Evolutionary conservation across 2,113 vertebrate genomes (phyloP), one percentile per base, ranked within the genome.

Genomic region (Python bivittatus): DNA sequence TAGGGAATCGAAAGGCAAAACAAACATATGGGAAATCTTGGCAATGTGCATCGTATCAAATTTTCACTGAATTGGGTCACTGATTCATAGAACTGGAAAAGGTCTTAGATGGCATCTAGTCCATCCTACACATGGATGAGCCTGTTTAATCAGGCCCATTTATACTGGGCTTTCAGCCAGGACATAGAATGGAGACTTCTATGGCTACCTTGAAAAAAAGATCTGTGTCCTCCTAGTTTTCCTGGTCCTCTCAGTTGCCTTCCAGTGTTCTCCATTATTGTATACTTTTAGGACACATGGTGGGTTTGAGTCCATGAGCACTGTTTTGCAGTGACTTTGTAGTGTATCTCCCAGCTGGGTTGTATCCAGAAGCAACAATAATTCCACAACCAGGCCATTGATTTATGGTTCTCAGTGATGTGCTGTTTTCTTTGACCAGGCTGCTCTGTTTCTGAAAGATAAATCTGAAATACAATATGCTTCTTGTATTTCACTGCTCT

Each of bases 1-100:
- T 57, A 90, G 56, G 90, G 93, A 91, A 92, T 93, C 61, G 86
- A 88, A 72, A 92, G 93, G 90, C 91, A 95, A 89, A 86, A 93
- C 93, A n/a, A 88, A 72, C 92, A 91, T 86, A 29, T 17, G 9
- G 12, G 92, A 91, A 88, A 92, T 6, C 38, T 88, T 53, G 68
- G n/a, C 2, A 15, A 79, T 54, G 4, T 33, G 20, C 13, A 7
- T 38, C 22, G 20, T 33, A 79, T 79, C n/a, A 25, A 58, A 0
- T 1, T 85, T 53, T 11, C 1, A 60, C 23, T 7, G 0, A 1
- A 57, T 83, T 6, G 56, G 44, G 3, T 54, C 2, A 1, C 44
- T 33, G 17, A 52, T n/a, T 48, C 4, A 48, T 22, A 52, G 25
- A 89, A 48, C 10, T 44, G 12, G 23, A 17, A 20, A 57, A 27